Conservation (phyloP, 2,797 vertebrate species). For the Limnodromus scolopaceus region DNA sequence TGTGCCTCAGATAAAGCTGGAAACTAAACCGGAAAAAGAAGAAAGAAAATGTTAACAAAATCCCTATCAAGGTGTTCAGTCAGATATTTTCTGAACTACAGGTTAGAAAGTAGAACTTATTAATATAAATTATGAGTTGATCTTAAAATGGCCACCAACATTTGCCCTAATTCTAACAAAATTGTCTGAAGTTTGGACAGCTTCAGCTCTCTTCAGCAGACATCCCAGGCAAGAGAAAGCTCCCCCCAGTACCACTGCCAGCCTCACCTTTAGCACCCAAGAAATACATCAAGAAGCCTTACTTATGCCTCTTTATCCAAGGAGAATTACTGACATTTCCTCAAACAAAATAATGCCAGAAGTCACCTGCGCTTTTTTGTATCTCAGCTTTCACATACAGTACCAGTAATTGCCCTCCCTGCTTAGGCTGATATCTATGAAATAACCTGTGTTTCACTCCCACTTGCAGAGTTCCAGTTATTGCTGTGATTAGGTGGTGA, state of each 20-base stretch:
- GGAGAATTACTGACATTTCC: neutral
- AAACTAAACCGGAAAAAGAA: neutral
- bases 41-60: neutral
- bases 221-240: neutral
- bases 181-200: neutral
- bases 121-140: neutral
- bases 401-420: neutral
- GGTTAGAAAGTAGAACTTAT: neutral
- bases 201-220: neutral
- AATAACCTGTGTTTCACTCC: conserved; percentile 29
- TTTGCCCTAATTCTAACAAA: neutral
- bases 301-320: neutral
- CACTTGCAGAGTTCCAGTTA: conserved; percentile 2
- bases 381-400: neutral
- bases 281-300: neutral
- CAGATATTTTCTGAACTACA: neutral
- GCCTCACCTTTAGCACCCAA: neutral
- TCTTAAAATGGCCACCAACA: neutral
- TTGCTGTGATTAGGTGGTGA: neutral
- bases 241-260: neutral
- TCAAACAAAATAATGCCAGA: neutral
- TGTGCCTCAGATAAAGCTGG: neutral
- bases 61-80: neutral
- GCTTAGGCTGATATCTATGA: neutral
- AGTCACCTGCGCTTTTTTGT: neutral